phyloP scores from a whole-genome alignment of 2,888 invertebrate genomes.

The Drosophila quinaria region DNA sequence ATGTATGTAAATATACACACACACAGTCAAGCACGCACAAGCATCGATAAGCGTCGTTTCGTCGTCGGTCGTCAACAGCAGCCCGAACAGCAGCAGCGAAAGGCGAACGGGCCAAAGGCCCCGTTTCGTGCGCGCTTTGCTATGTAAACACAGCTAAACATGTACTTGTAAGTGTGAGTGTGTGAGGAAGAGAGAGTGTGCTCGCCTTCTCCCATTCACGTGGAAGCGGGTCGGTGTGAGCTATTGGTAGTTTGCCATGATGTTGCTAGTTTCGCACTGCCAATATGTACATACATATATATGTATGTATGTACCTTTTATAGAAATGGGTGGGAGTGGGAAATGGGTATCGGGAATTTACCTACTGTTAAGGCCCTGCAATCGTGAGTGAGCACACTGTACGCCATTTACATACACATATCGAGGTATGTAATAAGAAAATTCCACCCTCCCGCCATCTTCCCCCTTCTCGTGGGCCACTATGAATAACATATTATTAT shows the following conservation, averaged over 20 bases:
- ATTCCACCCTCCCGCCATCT: too few relatives aligned
- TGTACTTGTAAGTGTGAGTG: conserved; percentile 29
- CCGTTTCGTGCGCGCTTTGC: conserved; percentile 74
- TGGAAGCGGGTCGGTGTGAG: conserved; percentile 22
- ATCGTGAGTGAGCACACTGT: too few relatives aligned
- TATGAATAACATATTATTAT: too few relatives aligned
- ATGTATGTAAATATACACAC: conserved; percentile 16
- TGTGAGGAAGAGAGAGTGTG: conserved; percentile 16
- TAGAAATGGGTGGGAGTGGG: background rate
- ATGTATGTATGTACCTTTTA: background rate
- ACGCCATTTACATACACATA: too few relatives aligned
- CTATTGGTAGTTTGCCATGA: conserved; percentile 39
- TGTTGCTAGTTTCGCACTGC: conserved; percentile 46
- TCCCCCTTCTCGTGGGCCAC: too few relatives aligned
- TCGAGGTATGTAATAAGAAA: too few relatives aligned
- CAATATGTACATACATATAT: too few relatives aligned
- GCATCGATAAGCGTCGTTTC: conserved; percentile 63
- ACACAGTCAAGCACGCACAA: conserved; percentile 49
- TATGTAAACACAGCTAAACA: conserved; percentile 72
- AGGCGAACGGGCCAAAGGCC: conserved; percentile 57
- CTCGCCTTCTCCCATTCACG: conserved; percentile 36
- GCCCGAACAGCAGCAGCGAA: conserved; percentile 47
- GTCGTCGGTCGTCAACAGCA: conserved; percentile 29
- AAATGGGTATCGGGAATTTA: background rate
- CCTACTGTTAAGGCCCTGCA: too few relatives aligned